Evolutionary conservation across 2,888 invertebrate species (phyloP), one percentile per base, ranked within the genome.

Genomic region (Tribolium freemani): DNA sequence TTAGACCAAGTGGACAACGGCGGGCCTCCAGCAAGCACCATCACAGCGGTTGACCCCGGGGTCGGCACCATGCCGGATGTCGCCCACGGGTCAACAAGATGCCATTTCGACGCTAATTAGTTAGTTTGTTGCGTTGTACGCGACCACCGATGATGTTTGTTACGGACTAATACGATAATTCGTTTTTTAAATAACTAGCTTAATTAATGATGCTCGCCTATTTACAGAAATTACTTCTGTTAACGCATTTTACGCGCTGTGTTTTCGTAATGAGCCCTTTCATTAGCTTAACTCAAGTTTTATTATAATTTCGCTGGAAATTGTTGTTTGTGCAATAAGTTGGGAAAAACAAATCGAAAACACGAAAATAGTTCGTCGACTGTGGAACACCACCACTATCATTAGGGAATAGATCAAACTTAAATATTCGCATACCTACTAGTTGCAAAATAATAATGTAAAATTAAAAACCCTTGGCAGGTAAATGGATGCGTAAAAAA

Each of bases 41-140:
- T 44, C 67, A 69, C 20, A 38, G 31, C 46, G 64, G 56, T 72
- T 72, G 72, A 72, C 72, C 72, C 64, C 46, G 50, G 53, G 72
- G 72, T 72, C 72, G 72, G 51, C 69, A 63, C 58, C 58, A 58
- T 20, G 56, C 72, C 61, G 72, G 72, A 72, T 72, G 72, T 69
- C 69, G 69, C 64, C 72, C 64, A 69, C 69, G 60, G 58, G 69
- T 69, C 51, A 69, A 69, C 63, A 72, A 72, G 72, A 68, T 68
- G 57, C 60, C 60, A 60, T 54, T 66, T 46, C 58, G 57, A 60
- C 60, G 56, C 63, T 70, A 72, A 72, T 72, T 72, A 58, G 38
- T 57, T 69, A 63, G 61, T 61, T 61, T 46, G 69, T 53, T 53
- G 63, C 50, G 50, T 60, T 48, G 50, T 20, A 38, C 21, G 30